phyloP scores from a whole-genome alignment of 1,140 invertebrate species.

The Homalodisca vitripennis region DNA sequence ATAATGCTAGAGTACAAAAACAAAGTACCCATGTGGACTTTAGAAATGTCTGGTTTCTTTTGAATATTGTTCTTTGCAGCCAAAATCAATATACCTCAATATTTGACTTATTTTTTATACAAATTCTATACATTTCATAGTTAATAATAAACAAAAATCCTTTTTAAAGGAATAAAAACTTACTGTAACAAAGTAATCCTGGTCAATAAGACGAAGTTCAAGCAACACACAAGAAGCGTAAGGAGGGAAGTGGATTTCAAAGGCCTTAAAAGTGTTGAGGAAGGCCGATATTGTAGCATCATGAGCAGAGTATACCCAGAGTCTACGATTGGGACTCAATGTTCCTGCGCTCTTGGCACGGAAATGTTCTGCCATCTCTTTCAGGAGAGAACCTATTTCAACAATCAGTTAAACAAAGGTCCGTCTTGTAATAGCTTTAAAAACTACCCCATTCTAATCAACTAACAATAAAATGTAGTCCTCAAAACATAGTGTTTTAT shows the following conservation, averaged over 20 bases:
- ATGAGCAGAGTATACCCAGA: constrained; percentile 77
- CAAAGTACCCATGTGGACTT: neutral
- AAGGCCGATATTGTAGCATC: constrained; percentile 78
- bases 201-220: constrained; percentile 42
- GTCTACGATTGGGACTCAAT: constrained; percentile 56
- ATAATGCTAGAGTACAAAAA: neutral
- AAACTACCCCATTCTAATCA: neutral
- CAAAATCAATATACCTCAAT: neutral
- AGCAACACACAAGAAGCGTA: constrained; percentile 72
- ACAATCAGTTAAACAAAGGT: constrained; percentile 34
- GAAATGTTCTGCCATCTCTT: constrained; percentile 62
- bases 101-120: neutral
- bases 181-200: constrained; percentile 51
- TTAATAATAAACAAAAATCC: constrained; percentile 11
- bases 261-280: constrained; percentile 68
- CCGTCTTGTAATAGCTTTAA: neutral
- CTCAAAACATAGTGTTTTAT: no score
- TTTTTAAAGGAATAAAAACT: constrained; percentile 28
- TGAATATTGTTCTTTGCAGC: neutral
- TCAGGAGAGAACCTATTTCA: constrained; percentile 61
- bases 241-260: constrained; percentile 68
- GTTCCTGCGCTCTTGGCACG: constrained; percentile 48
- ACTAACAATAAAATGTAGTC: neutral
- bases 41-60: neutral
- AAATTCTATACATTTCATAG: constrained; percentile 5